Evolutionary conservation across 2,797 vertebrate species (phyloP).

Genomic region (Salarias fasciatus): DNA sequence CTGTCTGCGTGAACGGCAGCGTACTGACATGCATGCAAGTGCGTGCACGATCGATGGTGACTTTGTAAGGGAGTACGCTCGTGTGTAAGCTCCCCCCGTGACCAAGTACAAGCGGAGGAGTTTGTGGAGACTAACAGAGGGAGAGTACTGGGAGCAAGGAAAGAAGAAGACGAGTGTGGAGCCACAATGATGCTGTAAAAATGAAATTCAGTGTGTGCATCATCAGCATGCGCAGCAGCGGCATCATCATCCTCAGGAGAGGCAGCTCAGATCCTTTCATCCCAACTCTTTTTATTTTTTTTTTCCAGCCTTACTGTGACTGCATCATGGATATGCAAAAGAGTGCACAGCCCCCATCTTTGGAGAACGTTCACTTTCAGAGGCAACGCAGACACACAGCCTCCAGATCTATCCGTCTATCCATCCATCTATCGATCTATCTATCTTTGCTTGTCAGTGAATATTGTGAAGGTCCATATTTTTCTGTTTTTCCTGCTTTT

Average conservation of each 20-base stretch:
- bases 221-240: constrained; percentile 66
- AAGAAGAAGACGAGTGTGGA: background rate
- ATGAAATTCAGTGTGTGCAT: constrained; percentile 57
- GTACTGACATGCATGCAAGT: constrained; percentile 23
- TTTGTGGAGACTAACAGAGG: constrained; percentile 8
- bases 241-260: constrained; percentile 64
- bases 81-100: constrained; percentile 26
- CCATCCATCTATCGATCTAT: constrained; percentile 6
- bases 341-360: constrained; percentile 27
- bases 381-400: background rate
- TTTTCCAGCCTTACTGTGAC: constrained; percentile 14
- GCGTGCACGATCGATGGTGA: background rate
- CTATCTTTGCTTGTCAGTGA: background rate
- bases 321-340: constrained; percentile 46
- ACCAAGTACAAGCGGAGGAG: constrained; percentile 30
- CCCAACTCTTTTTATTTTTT: constrained; percentile 18
- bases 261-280: constrained; percentile 61
- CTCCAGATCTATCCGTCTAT: constrained; percentile 7
- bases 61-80: constrained; percentile 4
- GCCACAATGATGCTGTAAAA: constrained; percentile 46
- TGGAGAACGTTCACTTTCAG: constrained; percentile 13
- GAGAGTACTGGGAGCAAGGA: background rate
- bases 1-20: constrained; percentile 31
- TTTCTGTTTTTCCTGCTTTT: too few species aligned
- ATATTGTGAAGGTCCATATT: too few species aligned